phyloP scores from a whole-genome alignment of 2,113 vertebrate genomes.

The Montifringilla adamsi region DNA sequence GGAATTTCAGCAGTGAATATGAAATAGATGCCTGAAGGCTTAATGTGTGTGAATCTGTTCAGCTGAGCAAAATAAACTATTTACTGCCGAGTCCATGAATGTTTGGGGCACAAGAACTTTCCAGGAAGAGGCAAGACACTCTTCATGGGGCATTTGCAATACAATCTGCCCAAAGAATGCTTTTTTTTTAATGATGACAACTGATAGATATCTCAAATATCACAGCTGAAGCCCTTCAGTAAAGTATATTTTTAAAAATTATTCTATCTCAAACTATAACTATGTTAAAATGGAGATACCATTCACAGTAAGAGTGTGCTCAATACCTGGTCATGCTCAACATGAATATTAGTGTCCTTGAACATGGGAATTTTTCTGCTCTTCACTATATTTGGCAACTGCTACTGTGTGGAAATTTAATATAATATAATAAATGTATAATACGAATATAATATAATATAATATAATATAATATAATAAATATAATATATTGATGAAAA shows the following conservation, averaged over 20 bases:
- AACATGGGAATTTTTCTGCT: neutral
- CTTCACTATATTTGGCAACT: neutral
- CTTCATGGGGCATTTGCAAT: neutral
- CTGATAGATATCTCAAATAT: neutral
- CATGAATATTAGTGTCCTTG: neutral
- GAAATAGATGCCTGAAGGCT: neutral
- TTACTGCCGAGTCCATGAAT: neutral
- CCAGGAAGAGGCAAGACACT: neutral
- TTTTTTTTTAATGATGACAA: neutral
- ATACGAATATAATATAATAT: neutral
- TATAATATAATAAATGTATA: neutral
- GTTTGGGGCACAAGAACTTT: neutral
- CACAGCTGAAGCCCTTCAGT: neutral
- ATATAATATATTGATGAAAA: neutral
- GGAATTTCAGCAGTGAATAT: neutral
- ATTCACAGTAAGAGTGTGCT: neutral
- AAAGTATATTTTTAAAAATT: neutral
- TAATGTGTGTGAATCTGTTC: neutral
- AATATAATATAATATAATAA: too few relatives aligned
- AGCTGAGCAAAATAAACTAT: neutral
- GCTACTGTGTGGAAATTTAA: neutral
- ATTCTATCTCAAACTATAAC: neutral
- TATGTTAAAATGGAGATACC: neutral
- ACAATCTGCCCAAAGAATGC: neutral
- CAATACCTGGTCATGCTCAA: neutral